phyloP scores from a whole-genome alignment of 2,113 vertebrate species.

The Python bivittatus region DNA sequence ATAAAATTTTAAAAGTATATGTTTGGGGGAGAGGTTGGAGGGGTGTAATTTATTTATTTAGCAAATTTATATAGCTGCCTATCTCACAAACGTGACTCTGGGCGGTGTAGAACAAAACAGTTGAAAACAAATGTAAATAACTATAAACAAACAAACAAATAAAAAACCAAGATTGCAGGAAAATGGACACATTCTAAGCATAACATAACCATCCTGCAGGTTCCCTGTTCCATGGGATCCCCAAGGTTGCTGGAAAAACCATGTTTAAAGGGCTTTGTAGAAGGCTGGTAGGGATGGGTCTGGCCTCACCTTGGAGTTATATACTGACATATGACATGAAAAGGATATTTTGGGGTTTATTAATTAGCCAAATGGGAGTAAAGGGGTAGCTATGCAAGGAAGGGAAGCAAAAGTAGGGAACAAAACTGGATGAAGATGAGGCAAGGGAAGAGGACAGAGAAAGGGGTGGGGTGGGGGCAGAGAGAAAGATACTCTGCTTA shows the following conservation, averaged over 20 bases:
- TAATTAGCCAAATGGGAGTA: neutral
- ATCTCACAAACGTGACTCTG: constrained; percentile 34
- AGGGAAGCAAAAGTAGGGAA: neutral
- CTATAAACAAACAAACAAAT: neutral
- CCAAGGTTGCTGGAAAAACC: neutral
- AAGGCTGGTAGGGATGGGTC: neutral
- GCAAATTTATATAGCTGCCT: constrained; percentile 16
- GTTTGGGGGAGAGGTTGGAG: no score
- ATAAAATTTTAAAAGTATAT: neutral
- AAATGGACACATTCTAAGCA: neutral
- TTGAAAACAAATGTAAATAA: neutral
- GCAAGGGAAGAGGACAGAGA: neutral
- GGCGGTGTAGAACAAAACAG: neutral
- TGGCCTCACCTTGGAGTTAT: neutral
- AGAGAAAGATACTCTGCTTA: neutral
- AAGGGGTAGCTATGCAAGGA: neutral
- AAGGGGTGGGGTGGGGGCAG: no score
- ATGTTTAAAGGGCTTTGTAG: neutral
- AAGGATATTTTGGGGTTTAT: neutral
- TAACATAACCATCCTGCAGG: neutral
- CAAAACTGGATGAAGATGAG: neutral
- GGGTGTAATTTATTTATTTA: neutral
- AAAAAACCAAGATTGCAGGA: neutral
- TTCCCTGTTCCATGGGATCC: neutral
- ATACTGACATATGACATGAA: neutral